Evolutionary conservation across 2,888 invertebrate species (phyloP).

Genomic region (Lamellibrachia columna): DNA sequence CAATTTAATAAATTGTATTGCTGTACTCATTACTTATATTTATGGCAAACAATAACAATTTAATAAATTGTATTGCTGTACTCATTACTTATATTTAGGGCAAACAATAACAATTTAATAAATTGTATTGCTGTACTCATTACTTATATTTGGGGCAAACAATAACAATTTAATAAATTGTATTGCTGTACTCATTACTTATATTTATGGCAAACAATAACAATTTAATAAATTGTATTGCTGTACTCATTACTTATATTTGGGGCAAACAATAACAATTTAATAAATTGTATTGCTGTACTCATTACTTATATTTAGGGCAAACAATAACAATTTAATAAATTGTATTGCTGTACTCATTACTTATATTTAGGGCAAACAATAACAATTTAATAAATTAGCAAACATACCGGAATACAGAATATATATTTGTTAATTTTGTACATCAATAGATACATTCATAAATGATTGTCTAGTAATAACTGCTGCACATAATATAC

Average conservation of each 20-base stretch:
- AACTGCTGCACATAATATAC: no score
- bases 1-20: no score
- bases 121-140: no score
- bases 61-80: no score
- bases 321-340: not conserved
- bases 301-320: not conserved
- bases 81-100: not conserved
- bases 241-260: not conserved
- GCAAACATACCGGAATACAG: no score
- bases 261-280: not conserved
- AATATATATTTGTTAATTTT: no score
- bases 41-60: not conserved
- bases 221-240: no score
- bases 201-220: not conserved
- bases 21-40: not conserved
- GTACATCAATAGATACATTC: no score
- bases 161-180: not conserved
- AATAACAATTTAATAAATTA: not conserved
- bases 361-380: not conserved
- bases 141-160: not conserved
- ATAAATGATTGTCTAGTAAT: no score
- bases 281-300: no score
- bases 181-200: not conserved
- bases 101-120: not conserved
- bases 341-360: not conserved